These are phyloP conservation scores for Hystrix brachyura DNA, from an alignment of 2,113 vertebrate species.

Conservation along the genomic window DNA sequence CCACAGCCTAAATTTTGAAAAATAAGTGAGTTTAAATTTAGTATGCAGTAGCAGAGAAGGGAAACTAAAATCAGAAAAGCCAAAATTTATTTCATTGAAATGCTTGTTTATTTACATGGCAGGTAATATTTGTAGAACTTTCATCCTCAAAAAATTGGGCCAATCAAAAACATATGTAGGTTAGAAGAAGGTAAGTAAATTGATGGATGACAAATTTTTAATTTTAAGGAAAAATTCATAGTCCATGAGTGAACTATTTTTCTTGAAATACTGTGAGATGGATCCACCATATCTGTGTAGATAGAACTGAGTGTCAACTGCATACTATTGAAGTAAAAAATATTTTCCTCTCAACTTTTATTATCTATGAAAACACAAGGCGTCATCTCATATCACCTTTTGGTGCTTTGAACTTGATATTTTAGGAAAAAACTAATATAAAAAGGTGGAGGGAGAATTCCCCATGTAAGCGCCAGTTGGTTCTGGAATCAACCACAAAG, in stretches of 20 bases:
- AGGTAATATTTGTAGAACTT: not conserved
- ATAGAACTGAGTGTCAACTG: not conserved
- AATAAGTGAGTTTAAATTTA: not conserved
- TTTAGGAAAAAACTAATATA: slow-evolving; percentile 46
- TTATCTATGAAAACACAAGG: not conserved
- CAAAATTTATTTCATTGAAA: not conserved
- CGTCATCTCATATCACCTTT: slow-evolving; percentile 4
- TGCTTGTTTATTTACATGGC: not conserved
- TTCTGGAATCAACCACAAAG: slow-evolving; percentile 18
- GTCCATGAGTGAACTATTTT: not conserved
- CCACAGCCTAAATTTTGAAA: not conserved
- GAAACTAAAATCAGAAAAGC: slow-evolving; percentile 35
- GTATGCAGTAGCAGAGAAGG: not conserved
- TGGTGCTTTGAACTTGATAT: slow-evolving; percentile 39
- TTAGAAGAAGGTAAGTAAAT: not conserved
- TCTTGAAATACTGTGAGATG: not conserved
- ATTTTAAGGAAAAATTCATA: not conserved
- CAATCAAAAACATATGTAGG: not conserved
- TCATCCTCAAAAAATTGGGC: not conserved
- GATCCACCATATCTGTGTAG: not conserved
- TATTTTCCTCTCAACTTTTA: not conserved
- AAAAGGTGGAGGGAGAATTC: not conserved
- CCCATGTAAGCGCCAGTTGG: not conserved
- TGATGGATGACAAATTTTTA: not conserved
- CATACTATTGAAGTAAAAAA: not conserved